Base-by-base conservation (phyloP, 2,888 invertebrate genomes). In the Gastracanthus pulcherrimus region DNA sequence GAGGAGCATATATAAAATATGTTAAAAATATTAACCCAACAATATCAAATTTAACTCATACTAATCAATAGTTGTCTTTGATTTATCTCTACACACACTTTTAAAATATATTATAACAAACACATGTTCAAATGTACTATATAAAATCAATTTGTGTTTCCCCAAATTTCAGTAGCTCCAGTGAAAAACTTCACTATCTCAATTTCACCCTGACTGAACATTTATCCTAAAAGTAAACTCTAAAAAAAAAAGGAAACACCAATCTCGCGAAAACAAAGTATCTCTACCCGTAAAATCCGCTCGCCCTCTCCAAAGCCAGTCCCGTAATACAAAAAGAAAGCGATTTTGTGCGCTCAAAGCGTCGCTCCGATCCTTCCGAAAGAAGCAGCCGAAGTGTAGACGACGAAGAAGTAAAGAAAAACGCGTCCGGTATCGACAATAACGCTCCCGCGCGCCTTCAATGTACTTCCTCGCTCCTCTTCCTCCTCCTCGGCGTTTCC, bases 391-490 rank as follows among this genome's bases (percentile, higher is more conserved):
- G n/a, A n/a, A n/a, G n/a, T n/a, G n/a, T 13, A 41, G 38, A 19
- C 19, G 45, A n/a, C n/a, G 19, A 19, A 69, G 26, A 55, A 13
- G 26, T 5, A 82, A 36, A 83, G 81, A 71, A 79, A 80, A 76
- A 85, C 76, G 77, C 84, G 84, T 84, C 85, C 83, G 82, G 78
- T 84, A 82, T 83, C 79, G 83, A 84, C 79, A 82, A 87, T 85
- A 84, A 84, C 84, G 84, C 67, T 19, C 41, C 31, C 34, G 11
- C 55, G 34, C 19, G 51, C n/a, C n/a, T n/a, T n/a, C n/a, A n/a
- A 31, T 58, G 13, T 41, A 23, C 38, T 29, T 34, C 29, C 31
- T 38, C 7, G 38, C 34, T 16, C 4, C 38, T 34, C 26, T 19
- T n/a, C 45, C n/a, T 0, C 13, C 62, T 13, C 31, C 23, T 85